Base-by-base conservation (phyloP, 2,113 vertebrate genomes). In the Apodemus sylvaticus region DNA sequence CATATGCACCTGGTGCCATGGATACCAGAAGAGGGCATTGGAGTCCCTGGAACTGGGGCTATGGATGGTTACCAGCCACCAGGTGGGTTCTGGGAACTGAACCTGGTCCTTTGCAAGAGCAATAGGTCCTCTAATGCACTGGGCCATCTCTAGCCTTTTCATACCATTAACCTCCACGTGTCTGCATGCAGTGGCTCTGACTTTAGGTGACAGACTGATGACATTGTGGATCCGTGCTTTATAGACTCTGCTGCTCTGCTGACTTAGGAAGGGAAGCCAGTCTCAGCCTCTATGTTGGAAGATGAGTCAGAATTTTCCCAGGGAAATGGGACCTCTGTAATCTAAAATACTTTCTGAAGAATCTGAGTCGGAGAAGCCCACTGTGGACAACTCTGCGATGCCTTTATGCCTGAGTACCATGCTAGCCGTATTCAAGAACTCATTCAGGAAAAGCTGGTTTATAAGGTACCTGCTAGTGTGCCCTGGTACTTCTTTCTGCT, bases 181-280 rank as follows among this genome's bases (percentile, higher is more conserved):
- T 14, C 48, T 92, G 0, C 5, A 5, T 20, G 29, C 83, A 95
- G 94, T 20, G 8, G 42, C 6, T 60, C 71, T 83, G 68, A 64
- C 34, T 55, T 68, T 14, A n/a, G 55, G 51, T 96, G 74, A 95
- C 93, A 96, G 96, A 90, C 24, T 17, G 55, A 24, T 51, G 14
- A 34, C 70, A 58, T 39, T 73, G n/a, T n/a, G n/a, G 85, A 83
- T 93, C 42, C 64, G 8, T 55, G 26, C 77, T 77, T 81, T 86
- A 24, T 5, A 81, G 70, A 17, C 7, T 64, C 16, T 87, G 7
- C 51, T 68, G 31, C 85, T 87, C 93, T n/a, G 53, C 53, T 70
- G 93, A 90, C 58, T 29, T 45, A 70, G 58, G 3, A 26, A 36
- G 12, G 34, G 94, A 96, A 96, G 9, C 96, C 95, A 95, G 89